phyloP scores from a whole-genome alignment of 2,797 vertebrate genomes.

The Pygocentrus nattereri region DNA sequence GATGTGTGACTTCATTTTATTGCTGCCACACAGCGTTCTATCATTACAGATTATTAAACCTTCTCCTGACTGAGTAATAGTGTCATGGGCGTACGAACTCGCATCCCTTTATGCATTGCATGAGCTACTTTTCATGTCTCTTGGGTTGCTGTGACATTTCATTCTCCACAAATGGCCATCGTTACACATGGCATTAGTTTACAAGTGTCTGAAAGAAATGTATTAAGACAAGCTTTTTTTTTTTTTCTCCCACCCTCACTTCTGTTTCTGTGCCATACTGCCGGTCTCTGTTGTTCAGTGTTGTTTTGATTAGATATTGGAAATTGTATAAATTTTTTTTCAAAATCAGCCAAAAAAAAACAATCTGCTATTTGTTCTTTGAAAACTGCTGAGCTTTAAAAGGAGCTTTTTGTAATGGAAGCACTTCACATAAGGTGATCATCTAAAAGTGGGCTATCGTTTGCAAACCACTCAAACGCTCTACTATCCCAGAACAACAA shows the following conservation, averaged over 20 bases:
- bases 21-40: conserved; percentile 1
- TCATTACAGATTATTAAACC: conserved; percentile 6
- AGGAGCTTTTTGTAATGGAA: too few relatives aligned
- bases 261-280: background rate
- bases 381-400: too few relatives aligned
- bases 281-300: too few relatives aligned
- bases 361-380: too few relatives aligned
- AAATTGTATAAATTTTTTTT: too few relatives aligned
- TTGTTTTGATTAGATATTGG: too few relatives aligned
- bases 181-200: background rate
- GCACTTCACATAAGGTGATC: too few relatives aligned
- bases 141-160: background rate
- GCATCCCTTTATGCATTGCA: background rate
- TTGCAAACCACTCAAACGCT: too few relatives aligned
- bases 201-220: background rate
- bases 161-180: background rate
- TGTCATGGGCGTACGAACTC: conserved; percentile 2
- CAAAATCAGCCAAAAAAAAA: too few relatives aligned
- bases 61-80: conserved; percentile 5
- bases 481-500: too few relatives aligned
- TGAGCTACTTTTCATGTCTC: conserved; percentile 13
- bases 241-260: too few relatives aligned
- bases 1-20: conserved; percentile 20
- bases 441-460: too few relatives aligned
- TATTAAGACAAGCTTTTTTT: background rate